A percentile compares a stretch with the other conserved stretches of the same genome.
phyloP scores from a whole-genome alignment of 2,797 vertebrate species.

The Amblyraja radiata region DNA sequence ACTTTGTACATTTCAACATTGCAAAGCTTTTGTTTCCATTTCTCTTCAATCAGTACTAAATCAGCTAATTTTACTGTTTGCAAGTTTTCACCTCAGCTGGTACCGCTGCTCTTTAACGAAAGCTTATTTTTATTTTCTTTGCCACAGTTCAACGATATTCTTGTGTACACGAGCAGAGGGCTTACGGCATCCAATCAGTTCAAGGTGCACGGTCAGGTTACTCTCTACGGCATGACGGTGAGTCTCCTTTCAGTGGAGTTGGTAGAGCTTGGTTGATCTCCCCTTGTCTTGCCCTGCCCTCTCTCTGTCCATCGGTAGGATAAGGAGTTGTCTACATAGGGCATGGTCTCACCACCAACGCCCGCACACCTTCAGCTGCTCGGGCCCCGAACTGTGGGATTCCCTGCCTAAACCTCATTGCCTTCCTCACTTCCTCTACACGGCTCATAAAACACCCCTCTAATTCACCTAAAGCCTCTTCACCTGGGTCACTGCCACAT shows the following conservation, averaged over 20 bases:
- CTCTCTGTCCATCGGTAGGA: no score
- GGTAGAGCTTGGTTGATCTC: no score
- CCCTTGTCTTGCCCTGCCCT: no score
- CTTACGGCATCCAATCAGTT: conserved; percentile 90
- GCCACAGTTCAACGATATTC: conserved; percentile 81
- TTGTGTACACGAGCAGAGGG: conserved; percentile 89
- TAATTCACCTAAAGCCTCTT: no score
- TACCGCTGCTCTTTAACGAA: neutral
- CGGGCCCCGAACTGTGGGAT: no score
- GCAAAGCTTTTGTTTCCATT: no score
- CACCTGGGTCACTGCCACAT: no score
- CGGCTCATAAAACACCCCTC: no score
- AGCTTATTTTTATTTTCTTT: neutral
- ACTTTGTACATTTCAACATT: no score
- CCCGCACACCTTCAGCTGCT: neutral
- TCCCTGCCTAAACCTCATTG: neutral
- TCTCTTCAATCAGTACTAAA: no score
- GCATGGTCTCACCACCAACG: neutral
- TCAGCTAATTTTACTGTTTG: no score
- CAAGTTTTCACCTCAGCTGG: neutral
- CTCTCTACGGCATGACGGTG: conserved; percentile 86
- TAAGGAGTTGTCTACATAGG: no score
- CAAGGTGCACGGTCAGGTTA: conserved; percentile 87
- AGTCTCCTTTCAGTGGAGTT: conserved; percentile 48
- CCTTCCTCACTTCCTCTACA: neutral